phyloP scores from a whole-genome alignment of 2,888 invertebrate genomes.

The Cephus rjabovi region DNA sequence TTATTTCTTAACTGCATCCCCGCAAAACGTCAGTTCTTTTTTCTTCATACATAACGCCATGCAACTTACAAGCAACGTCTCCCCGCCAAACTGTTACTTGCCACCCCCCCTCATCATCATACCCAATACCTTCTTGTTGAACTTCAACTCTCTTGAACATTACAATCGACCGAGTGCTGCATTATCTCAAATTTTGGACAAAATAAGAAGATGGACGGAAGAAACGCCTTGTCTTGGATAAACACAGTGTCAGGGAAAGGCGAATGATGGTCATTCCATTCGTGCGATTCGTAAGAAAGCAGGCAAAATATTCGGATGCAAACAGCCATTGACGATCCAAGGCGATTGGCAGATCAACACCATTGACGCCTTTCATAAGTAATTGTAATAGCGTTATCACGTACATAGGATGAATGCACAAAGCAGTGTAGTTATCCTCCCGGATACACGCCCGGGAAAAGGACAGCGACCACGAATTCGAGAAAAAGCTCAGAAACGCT shows the following conservation, averaged over 20 bases:
- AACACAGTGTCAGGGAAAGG: not conserved
- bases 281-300: not conserved
- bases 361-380: not conserved
- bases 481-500: constrained; percentile 30
- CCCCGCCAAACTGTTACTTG: no score
- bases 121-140: not conserved
- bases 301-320: not conserved
- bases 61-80: no score
- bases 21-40: no score
- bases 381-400: constrained; percentile 28
- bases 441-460: constrained; percentile 47
- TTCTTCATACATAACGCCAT: no score
- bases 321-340: not conserved
- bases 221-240: no score
- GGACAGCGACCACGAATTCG: constrained; percentile 29
- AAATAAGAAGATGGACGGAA: no score
- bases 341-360: not conserved
- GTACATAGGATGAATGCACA: constrained; percentile 38
- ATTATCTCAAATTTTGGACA: no score
- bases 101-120: no score
- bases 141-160: not conserved
- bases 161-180: no score
- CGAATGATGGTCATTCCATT: constrained; percentile 4
- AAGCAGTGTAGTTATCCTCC: constrained; percentile 18
- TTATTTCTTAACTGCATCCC: no score